Conservation (phyloP, 2,888 invertebrate species). For the Junonia oenone region DNA sequence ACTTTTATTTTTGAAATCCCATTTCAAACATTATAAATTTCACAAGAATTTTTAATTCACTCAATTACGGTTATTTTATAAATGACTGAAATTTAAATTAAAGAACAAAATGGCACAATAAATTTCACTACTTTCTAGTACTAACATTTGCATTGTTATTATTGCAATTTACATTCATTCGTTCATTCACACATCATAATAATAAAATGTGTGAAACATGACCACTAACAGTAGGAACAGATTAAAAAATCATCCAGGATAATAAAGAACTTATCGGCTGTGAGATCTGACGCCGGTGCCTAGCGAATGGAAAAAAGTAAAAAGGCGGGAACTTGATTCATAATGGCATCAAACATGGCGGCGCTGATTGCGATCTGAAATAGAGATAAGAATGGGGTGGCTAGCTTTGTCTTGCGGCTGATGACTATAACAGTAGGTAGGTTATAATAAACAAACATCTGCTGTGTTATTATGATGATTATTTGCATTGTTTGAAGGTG, state of each 20-base stretch:
- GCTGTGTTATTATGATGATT: conserved; percentile 26
- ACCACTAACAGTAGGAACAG: conserved; percentile 50
- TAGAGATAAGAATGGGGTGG: conserved; percentile 66
- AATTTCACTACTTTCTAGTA: neutral
- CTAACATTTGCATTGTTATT: neutral
- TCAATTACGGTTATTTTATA: no score
- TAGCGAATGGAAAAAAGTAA: conserved; percentile 61
- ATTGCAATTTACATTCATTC: conserved; percentile 17
- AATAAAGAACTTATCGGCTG: conserved; percentile 74
- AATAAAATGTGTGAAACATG: conserved; percentile 58
- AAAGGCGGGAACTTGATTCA: conserved; percentile 75
- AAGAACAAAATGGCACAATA: neutral
- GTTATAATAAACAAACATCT: conserved; percentile 40
- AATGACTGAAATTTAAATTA: neutral
- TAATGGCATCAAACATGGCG: conserved; percentile 73
- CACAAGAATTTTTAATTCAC: no score
- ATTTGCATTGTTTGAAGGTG: conserved; percentile 26
- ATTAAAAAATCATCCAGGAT: conserved; percentile 77
- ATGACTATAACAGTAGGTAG: conserved; percentile 23
- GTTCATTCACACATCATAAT: conserved; percentile 32
- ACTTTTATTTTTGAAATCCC: neutral
- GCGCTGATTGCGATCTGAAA: conserved; percentile 71
- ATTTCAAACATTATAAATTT: conserved; percentile 6
- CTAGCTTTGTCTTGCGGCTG: conserved; percentile 45
- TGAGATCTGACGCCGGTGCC: conserved; percentile 71